Evolutionary conservation across 2,888 invertebrate species (phyloP), one percentile per base, ranked within the genome.

Genomic region (Sphaerophoria taeniata): DNA sequence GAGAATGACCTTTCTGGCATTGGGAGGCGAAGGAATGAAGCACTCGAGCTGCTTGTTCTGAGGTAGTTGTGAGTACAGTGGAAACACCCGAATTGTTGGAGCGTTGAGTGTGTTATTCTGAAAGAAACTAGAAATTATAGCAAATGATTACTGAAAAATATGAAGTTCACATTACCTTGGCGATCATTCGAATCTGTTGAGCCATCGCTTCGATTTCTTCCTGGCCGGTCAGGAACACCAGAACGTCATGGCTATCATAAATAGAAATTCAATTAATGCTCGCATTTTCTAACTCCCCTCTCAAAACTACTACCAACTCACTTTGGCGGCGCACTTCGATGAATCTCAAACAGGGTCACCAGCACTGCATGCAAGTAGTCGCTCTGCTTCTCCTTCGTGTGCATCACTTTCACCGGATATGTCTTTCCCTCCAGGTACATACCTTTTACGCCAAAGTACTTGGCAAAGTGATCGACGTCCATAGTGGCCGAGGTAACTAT

Each of bases 401-500:
- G 96, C 92, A 95, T 95, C 67, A 97, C 94, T 65, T 95, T 94
- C 0, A 97, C 96, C 0, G 97, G 96, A 92, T 94, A 96, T 45
- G 97, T 97, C 87, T 98, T 93, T 0, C 99, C 99, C 92, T 98
- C 96, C 56, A 99, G 93, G 91, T 98, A 98, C 88, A 98, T 93
- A 0, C 97, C 97, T 60, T 96, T 95, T 61, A 97, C 97, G 89
- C 96, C 94, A 91, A 98, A 99, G 91, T 98, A 99, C 85, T 94
- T 93, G 45, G 96, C 95, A 92, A 99, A 98, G 89, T 97, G 96
- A 91, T 98, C 97, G 7, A 98, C 97, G 92, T 98, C 97, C 97
- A 98, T 98, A 12, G 98, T 98, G 0, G 98, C 98, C 0, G 98
- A 98, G 95, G 98, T 98, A 61, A 98, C 93, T 45, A 98, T 94